Evolutionary conservation across 2,113 vertebrate genomes (phyloP).

Genomic region (Psilopsiagon aurifrons): DNA sequence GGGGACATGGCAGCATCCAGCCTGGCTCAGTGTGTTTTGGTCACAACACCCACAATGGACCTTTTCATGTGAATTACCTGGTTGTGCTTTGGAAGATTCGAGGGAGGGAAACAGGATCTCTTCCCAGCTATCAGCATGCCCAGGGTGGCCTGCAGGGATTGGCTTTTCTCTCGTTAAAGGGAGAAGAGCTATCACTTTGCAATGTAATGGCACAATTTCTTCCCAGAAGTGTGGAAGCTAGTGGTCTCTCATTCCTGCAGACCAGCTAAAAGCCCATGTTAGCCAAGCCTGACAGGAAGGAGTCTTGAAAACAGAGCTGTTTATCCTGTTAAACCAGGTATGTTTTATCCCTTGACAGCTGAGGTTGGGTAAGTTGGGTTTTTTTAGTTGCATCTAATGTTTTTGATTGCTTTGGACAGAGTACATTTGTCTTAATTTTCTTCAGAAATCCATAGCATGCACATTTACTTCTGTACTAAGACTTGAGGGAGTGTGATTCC

Average conservation of each 20-base stretch:
- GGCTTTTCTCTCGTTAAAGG: not conserved
- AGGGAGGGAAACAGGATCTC: not conserved
- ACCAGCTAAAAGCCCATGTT: not conserved
- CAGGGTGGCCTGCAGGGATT: not conserved
- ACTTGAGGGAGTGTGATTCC: not conserved
- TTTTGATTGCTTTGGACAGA: not conserved
- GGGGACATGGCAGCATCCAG: not conserved
- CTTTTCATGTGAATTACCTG: not conserved
- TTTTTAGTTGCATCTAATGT: not conserved
- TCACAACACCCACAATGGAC: fast-evolving
- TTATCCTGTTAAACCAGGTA: not conserved
- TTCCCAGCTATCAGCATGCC: not conserved
- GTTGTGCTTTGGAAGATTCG: not conserved
- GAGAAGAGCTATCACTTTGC: not conserved
- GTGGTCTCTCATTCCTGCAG: not conserved
- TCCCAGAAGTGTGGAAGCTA: fast-evolving
- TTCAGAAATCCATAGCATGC: not conserved
- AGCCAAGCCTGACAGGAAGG: not conserved
- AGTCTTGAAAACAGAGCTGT: not conserved
- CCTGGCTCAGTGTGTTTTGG: not conserved
- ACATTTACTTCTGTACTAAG: not conserved
- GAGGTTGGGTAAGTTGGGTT: not conserved
- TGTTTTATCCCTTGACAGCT: not conserved
- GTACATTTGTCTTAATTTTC: not conserved
- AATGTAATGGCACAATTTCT: not conserved